Percentiles rank a stretch among this genome's conserved stretches.
These are phyloP conservation scores for Drosophila eohydei DNA, from an alignment of 2,888 invertebrate genomes.

Conservation along the genomic window DNA sequence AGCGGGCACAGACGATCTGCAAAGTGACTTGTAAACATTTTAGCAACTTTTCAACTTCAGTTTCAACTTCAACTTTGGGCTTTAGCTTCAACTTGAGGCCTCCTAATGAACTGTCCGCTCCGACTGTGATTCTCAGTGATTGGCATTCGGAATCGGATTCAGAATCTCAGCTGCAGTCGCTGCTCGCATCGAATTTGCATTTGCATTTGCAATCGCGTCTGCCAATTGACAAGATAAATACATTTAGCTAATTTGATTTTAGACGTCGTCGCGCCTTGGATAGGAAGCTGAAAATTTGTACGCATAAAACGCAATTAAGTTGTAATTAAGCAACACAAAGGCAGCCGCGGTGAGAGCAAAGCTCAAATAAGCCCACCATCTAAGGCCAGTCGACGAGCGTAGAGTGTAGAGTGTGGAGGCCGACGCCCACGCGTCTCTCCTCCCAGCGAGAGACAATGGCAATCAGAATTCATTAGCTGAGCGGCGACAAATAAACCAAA, in stretches of 20 bases:
- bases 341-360: conserved; percentile 42
- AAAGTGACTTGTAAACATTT: conserved; percentile 81
- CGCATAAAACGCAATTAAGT: conserved; percentile 76
- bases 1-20: conserved; percentile 58
- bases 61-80: conserved; percentile 48
- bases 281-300: conserved; percentile 75
- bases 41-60: conserved; percentile 80
- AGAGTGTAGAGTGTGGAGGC: background rate
- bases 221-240: conserved; percentile 83
- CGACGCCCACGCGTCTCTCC: conserved; percentile 13
- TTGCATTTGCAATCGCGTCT: conserved; percentile 50
- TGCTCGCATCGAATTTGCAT: conserved; percentile 11
- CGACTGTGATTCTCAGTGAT: conserved; percentile 57
- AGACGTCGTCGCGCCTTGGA: conserved; percentile 44
- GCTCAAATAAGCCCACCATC: conserved; percentile 21
- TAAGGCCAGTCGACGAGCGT: conserved; percentile 26
- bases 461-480: conserved; percentile 80
- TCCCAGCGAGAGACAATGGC: conserved; percentile 53
- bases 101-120: conserved; percentile 75
- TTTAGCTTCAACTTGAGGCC: conserved; percentile 39
- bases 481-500: conserved; percentile 76
- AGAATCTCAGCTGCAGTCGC: conserved; percentile 20
- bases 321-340: conserved; percentile 76
- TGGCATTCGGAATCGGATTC: conserved; percentile 50
- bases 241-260: conserved; percentile 79